These are phyloP conservation scores for Dromius quadrimaculatus DNA, from an alignment of 2,888 invertebrate species.

Conservation along the genomic window DNA sequence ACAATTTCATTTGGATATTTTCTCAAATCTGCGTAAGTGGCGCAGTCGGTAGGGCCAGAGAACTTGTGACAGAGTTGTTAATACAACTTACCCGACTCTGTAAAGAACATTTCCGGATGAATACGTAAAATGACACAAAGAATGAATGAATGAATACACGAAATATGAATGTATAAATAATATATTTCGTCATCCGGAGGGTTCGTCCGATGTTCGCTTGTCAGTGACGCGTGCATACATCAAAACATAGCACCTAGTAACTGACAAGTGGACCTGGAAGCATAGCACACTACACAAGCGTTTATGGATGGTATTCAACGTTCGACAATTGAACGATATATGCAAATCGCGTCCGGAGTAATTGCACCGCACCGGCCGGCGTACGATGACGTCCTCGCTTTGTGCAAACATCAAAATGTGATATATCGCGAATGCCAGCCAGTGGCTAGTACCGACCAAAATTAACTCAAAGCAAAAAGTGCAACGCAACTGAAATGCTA, in stretches of 20 bases:
- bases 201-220: neutral
- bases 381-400: too few relatives aligned
- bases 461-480: constrained; percentile 22
- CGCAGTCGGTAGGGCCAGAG: too few relatives aligned
- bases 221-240: constrained; percentile 23
- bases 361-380: constrained; percentile 18
- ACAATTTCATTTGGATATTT: neutral
- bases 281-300: neutral
- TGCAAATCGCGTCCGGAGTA: constrained; percentile 28
- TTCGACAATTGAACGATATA: constrained; percentile 38
- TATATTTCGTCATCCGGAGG: too few relatives aligned
- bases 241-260: constrained; percentile 26
- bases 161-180: too few relatives aligned
- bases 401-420: constrained; percentile 31
- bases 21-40: too few relatives aligned
- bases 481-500: constrained; percentile 6
- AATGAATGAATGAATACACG: too few relatives aligned
- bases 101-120: too few relatives aligned
- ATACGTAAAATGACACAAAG: too few relatives aligned
- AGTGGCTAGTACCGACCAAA: neutral
- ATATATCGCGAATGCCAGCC: constrained; percentile 17
- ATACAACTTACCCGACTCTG: too few relatives aligned
- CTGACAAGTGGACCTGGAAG: neutral
- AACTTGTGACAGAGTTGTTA: too few relatives aligned
- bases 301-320: constrained; percentile 3